Evolutionary conservation across 2,113 vertebrate species (phyloP), one percentile per base, ranked within the genome.

Genomic region (Chaetura pelagica): DNA sequence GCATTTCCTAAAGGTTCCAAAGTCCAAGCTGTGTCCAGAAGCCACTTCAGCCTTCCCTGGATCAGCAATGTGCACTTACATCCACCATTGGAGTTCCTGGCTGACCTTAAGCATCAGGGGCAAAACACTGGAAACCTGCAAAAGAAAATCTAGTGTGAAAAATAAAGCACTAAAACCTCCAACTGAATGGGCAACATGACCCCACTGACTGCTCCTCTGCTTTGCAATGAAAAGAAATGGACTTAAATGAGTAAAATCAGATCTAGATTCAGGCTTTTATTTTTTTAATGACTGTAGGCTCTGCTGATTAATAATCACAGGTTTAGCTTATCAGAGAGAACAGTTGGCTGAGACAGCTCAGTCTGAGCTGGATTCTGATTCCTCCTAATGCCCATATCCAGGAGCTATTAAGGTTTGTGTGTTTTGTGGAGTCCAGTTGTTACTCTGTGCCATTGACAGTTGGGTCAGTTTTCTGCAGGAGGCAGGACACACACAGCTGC

Each of bases 1-100:
- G 95, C 99, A 99, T 99, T 86, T 97, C 96, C 91, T 86, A 84
- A 35, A 66, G 15, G 10, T 19, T 68, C 49, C 71, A 55, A 74
- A 85, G 44, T 52, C 85, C 84, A 46, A 91, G 81, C 57, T 0
- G 34, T 51, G 93, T 86, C 87, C 93, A 94, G 51, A 84, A 87
- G 93, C 84, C 86, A 66, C 58, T 55, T 85, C 55, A 55, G 63
- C 89, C 79, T 87, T 93, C 89, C 79, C 78, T 46, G 44, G 78
- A 19, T 96, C 91, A 98, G 55, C 54, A 84, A 8, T 62, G 35
- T 90, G 74, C 27, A 40, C 24, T 96, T 87, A 81, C 24, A 84
- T 73, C 90, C 85, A 93, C 89, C 92, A 75, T 32, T 19, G 85
- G 76, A 87, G 51, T 32, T 22, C 38, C 75, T 38, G 21, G 59